Conservation (phyloP, 2,888 invertebrate species). For the Ectropis crepuscularia region DNA sequence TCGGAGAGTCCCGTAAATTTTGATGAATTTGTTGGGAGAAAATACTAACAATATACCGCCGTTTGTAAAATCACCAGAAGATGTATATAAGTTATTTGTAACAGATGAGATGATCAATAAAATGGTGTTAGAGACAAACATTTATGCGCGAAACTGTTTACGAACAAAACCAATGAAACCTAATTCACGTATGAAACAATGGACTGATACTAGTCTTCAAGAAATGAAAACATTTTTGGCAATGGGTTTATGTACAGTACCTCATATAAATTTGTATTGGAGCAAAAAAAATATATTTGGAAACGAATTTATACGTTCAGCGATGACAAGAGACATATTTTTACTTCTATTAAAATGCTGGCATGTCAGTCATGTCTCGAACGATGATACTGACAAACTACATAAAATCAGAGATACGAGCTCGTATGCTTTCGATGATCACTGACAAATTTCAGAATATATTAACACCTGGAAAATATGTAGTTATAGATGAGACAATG, state of each 20-base stretch:
- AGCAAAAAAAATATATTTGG: slow-evolving; percentile 25
- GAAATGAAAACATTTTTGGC: slow-evolving; percentile 2
- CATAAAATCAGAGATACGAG: slow-evolving; percentile 13
- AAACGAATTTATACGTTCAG: slow-evolving; percentile 28
- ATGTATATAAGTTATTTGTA: slow-evolving; percentile 14
- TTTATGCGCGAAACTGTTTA: slow-evolving; percentile 2
- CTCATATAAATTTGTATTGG: slow-evolving; percentile 27
- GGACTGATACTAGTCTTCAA: slow-evolving; percentile 1
- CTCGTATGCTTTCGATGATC: not conserved
- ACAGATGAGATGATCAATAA: slow-evolving; percentile 7
- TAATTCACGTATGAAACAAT: slow-evolving; percentile 1
- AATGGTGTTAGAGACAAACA: slow-evolving; percentile 4
- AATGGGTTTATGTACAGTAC: slow-evolving; percentile 10
- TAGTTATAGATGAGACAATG: slow-evolving; percentile 23
- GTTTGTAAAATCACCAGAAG: slow-evolving; percentile 2
- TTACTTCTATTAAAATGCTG: slow-evolving; percentile 17
- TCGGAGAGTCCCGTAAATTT: not conserved
- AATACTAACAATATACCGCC: not conserved
- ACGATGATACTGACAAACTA: slow-evolving; percentile 18
- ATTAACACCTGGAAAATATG: slow-evolving; percentile 10
- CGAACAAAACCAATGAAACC: not conserved
- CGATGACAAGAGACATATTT: slow-evolving; percentile 28
- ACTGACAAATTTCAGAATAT: slow-evolving; percentile 11
- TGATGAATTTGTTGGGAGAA: slow-evolving; percentile 1
- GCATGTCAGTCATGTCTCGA: slow-evolving; percentile 24